phyloP scores from a whole-genome alignment of 2,797 vertebrate species.

The Myotis pilosus region DNA sequence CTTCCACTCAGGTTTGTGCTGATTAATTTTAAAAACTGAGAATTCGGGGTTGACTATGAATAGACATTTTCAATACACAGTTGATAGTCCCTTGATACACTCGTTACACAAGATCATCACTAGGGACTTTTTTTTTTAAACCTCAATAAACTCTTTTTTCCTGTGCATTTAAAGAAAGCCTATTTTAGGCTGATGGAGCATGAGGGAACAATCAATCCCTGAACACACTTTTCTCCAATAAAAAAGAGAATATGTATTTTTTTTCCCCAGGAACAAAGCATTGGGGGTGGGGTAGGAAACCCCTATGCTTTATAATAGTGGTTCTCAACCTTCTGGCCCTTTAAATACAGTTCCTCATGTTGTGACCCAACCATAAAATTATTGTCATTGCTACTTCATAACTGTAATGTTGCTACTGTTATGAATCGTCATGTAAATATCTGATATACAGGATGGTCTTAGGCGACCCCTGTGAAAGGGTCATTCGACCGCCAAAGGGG shows the following conservation, averaged over 20 bases:
- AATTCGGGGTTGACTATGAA: slow-evolving; percentile 35
- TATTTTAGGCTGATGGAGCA: slow-evolving; percentile 62
- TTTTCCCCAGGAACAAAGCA: slow-evolving; percentile 17
- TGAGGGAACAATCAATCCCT: slow-evolving; percentile 63
- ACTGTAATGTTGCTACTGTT: no score
- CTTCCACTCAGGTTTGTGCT: background rate
- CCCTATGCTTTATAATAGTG: background rate
- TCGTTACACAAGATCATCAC: slow-evolving; percentile 53
- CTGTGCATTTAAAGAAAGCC: slow-evolving; percentile 63
- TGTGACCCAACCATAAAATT: no score
- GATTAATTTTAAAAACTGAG: background rate
- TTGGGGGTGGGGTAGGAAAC: background rate
- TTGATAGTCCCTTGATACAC: slow-evolving; percentile 50
- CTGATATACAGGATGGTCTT: no score
- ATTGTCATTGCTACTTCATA: no score
- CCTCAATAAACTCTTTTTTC: slow-evolving; percentile 64
- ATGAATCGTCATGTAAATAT: no score
- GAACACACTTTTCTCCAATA: slow-evolving; percentile 60
- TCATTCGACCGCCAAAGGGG: no score
- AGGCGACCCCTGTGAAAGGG: no score
- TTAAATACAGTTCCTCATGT: no score
- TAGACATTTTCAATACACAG: slow-evolving; percentile 53
- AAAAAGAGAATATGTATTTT: slow-evolving; percentile 47
- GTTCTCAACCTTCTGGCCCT: no score
- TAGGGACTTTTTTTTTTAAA: slow-evolving; percentile 33